A percentile compares a stretch with the other conserved stretches of the same genome.
Conservation (phyloP, 1,140 invertebrate species). For the Lucilia sericata region DNA sequence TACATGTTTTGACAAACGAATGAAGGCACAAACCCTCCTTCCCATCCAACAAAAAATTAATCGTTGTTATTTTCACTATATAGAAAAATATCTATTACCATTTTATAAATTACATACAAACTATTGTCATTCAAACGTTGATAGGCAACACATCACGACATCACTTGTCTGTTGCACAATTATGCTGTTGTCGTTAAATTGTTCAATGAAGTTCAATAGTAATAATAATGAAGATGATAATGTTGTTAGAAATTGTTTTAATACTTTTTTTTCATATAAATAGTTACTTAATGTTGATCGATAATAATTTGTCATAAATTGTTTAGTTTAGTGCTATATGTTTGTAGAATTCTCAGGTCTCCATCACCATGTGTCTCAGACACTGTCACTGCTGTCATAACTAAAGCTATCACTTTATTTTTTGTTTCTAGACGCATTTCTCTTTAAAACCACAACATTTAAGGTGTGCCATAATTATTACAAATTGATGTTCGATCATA, state of each 20-base stretch:
- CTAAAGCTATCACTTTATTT: background rate
- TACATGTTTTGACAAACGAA: background rate
- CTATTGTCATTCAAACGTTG: background rate
- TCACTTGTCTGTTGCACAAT: constrained; percentile 14
- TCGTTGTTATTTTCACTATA: background rate
- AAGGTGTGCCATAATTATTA: constrained; percentile 23
- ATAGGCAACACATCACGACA: background rate
- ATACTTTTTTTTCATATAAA: background rate
- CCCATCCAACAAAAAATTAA: background rate
- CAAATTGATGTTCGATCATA: constrained; percentile 24
- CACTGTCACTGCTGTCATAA: background rate
- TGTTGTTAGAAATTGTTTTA: background rate
- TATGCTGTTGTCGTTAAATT: background rate
- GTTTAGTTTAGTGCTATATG: background rate
- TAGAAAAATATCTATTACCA: background rate
- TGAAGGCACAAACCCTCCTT: background rate
- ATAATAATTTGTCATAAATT: constrained; percentile 17
- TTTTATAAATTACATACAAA: background rate
- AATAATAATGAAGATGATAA: background rate
- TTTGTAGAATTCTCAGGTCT: background rate
- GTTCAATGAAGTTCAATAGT: background rate
- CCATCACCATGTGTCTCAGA: background rate
- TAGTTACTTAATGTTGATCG: background rate
- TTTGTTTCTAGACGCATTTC: background rate
- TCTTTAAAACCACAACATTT: background rate